Evolutionary conservation across 2,888 invertebrate genomes (phyloP).

Genomic region (Teleiodes luculella): DNA sequence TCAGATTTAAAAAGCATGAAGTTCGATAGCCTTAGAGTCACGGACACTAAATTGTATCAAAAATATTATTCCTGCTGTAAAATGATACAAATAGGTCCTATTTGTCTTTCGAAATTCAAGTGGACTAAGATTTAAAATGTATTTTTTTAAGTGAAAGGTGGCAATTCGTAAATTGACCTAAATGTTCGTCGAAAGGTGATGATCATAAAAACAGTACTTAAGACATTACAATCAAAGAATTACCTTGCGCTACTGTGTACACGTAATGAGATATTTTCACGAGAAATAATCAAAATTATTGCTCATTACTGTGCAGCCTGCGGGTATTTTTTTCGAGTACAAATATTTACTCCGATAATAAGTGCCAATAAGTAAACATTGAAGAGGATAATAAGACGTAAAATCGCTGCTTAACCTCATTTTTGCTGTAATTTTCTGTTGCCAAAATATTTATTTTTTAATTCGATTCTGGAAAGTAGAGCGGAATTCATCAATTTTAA

Average conservation of each 20-base stretch:
- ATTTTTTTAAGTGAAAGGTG: background rate
- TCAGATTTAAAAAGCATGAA: no score
- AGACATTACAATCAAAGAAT: no score
- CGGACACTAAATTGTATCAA: no score
- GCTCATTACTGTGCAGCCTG: background rate
- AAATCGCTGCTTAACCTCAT: background rate
- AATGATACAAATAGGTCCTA: no score
- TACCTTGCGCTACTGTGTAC: background rate
- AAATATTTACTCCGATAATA: background rate
- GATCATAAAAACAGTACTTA: background rate
- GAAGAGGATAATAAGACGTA: background rate
- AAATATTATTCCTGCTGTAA: no score
- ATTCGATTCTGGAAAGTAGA: background rate
- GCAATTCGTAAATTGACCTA: background rate
- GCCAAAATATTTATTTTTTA: background rate
- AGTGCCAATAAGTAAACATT: background rate
- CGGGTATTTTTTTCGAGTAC: background rate
- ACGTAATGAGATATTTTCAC: background rate
- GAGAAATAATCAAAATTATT: background rate
- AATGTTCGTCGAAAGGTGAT: background rate
- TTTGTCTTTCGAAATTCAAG: no score
- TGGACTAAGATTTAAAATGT: no score
- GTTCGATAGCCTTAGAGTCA: no score
- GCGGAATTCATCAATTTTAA: conserved; percentile 2
- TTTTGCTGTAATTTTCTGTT: background rate